phyloP scores from a whole-genome alignment of 2,888 invertebrate species.

The Drosophila diplacantha region DNA sequence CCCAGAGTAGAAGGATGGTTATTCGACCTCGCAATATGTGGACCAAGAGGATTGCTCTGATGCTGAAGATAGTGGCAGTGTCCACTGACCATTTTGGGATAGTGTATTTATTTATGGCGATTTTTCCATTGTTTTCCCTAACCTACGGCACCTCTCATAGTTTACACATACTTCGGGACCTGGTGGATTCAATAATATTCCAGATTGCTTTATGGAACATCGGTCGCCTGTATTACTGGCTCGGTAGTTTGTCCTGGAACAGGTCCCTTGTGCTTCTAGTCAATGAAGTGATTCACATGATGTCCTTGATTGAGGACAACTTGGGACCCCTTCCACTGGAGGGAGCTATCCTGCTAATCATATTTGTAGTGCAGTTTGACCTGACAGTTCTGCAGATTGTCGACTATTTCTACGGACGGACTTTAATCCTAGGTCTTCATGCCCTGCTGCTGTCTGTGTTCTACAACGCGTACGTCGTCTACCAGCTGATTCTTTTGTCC shows the following conservation, averaged over 20 bases:
- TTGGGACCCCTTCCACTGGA: constrained; percentile 2
- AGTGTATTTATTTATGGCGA: fast-evolving
- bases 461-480: constrained; percentile 10
- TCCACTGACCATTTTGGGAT: neutral
- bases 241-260: constrained; percentile 8
- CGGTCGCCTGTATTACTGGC: neutral
- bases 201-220: constrained; percentile 1
- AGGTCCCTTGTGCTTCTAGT: constrained; percentile 1
- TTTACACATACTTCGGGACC: neutral
- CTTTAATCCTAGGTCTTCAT: neutral
- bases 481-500: constrained; percentile 23
- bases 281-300: constrained; percentile 15
- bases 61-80: neutral
- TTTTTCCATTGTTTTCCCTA: fast-evolving
- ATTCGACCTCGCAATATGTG: neutral
- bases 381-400: neutral
- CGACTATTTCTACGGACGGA: fast-evolving
- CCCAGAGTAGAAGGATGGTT: neutral
- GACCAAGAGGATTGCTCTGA: constrained; percentile 7
- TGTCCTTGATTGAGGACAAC: neutral
- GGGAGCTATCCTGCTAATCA: neutral
- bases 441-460: constrained; percentile 10
- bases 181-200: neutral
- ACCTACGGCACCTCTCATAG: neutral
- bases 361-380: neutral